Conservation (phyloP, 2,113 vertebrate species). For the Paracanthobrama guichenoti region DNA sequence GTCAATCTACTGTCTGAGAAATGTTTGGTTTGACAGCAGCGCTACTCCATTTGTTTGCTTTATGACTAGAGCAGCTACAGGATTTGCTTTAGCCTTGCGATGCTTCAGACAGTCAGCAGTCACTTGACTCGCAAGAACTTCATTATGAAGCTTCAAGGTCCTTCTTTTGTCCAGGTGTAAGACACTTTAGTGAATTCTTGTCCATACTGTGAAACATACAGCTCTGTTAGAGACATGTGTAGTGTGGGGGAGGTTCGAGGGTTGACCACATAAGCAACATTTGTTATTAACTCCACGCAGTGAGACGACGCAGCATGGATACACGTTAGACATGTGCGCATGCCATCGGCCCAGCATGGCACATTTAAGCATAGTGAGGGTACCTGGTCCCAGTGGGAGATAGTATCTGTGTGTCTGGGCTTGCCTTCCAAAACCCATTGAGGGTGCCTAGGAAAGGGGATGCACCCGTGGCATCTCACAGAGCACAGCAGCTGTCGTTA, state of each 20-base stretch:
- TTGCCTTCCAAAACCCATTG: not conserved
- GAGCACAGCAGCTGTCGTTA: conserved; percentile 22
- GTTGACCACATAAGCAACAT: not conserved
- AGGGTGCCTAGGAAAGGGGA: conserved; percentile 16
- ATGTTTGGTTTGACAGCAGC: not conserved
- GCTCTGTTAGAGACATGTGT: not conserved
- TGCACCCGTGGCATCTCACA: conserved; percentile 16
- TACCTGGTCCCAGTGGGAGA: not conserved
- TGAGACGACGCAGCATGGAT: conserved; percentile 14
- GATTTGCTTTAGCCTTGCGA: conserved; percentile 15
- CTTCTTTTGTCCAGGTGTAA: not conserved
- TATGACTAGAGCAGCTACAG: not conserved
- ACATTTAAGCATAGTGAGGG: conserved; percentile 11
- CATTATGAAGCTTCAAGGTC: conserved; percentile 5
- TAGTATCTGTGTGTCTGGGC: conserved; percentile 29
- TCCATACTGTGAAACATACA: not conserved
- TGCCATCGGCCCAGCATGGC: not conserved
- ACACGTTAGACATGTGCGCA: not conserved
- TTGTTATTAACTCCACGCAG: conserved; percentile 25
- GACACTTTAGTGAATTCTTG: not conserved
- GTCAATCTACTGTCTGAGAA: conserved; percentile 1
- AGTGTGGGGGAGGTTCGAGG: not conserved
- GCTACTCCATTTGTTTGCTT: not conserved
- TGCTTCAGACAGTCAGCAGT: conserved; percentile 10
- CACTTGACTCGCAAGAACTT: not conserved